These are phyloP conservation scores for Neosilurus hyrtlii DNA, from an alignment of 2,797 vertebrate genomes.

Conservation along the genomic window DNA sequence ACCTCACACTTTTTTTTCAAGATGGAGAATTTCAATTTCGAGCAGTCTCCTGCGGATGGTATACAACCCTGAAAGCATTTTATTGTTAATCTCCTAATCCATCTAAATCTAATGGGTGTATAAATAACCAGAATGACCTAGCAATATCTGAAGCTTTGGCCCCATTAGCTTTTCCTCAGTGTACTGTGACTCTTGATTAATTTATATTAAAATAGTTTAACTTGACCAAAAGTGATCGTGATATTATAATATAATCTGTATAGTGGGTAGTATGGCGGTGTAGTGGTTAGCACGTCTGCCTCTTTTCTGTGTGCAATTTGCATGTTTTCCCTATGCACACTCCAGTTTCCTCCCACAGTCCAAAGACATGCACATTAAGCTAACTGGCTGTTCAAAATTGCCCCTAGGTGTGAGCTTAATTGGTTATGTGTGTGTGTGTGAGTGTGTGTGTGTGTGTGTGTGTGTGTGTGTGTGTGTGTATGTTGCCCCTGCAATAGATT, in stretches of 20 bases:
- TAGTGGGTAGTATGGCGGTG: no score
- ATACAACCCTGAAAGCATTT: slow-evolving; percentile 24
- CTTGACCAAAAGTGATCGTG: background rate
- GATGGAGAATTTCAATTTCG: slow-evolving; percentile 73
- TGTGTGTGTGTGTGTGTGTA: no score
- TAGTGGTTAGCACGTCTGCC: no score
- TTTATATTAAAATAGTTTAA: background rate
- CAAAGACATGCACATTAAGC: no score
- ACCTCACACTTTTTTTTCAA: slow-evolving; percentile 54
- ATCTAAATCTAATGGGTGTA: slow-evolving; percentile 24
- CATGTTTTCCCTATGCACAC: no score
- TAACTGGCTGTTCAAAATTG: no score
- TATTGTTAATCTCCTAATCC: slow-evolving; percentile 28
- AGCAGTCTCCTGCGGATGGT: slow-evolving; percentile 28
- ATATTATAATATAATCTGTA: background rate
- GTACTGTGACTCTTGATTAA: background rate
- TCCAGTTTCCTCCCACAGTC: no score
- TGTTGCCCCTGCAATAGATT: no score
- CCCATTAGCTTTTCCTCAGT: background rate
- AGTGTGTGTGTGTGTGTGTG: no score
- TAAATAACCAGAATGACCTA: slow-evolving; percentile 6
- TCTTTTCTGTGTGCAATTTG: no score
- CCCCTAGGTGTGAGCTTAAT: no score
- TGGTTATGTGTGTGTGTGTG: no score
- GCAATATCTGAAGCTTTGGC: slow-evolving; percentile 6